A percentile compares a stretch with the other conserved stretches of the same genome.
These are phyloP conservation scores for Lophius americanus DNA, from an alignment of 2,797 vertebrate species.

Conservation along the genomic window DNA sequence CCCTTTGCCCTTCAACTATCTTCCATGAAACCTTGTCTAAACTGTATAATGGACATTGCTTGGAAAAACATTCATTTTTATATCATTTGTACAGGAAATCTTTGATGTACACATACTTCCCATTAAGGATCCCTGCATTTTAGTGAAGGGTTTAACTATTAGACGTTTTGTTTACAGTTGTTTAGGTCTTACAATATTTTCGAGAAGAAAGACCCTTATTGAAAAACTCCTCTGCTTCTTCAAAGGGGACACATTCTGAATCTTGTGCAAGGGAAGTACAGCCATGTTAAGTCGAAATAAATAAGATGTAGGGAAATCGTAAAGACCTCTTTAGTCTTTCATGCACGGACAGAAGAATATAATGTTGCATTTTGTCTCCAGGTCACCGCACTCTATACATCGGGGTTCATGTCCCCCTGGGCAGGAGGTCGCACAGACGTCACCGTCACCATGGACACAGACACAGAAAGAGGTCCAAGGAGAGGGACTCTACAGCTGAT, in stretches of 20 bases:
- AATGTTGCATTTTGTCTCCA: conserved; percentile 13
- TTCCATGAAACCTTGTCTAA: too few species aligned
- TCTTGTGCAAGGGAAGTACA: background rate
- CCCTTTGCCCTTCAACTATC: too few species aligned
- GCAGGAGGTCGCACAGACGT: conserved; percentile 92
- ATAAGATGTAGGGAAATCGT: background rate
- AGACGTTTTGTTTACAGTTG: too few species aligned
- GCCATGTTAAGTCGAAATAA: background rate
- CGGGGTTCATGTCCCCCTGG: conserved; percentile 95
- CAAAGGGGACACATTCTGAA: background rate
- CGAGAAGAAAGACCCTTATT: too few species aligned
- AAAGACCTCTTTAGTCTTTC: background rate
- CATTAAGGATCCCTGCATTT: background rate
- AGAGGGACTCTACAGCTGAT: conserved; percentile 91
- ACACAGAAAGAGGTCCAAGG: conserved; percentile 95
- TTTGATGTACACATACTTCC: background rate
- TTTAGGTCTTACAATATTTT: too few species aligned
- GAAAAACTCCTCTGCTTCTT: background rate
- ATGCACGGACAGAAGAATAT: background rate
- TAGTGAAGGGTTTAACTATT: background rate
- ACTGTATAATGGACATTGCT: too few species aligned
- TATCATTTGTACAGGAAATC: too few species aligned
- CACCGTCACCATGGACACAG: conserved; percentile 96
- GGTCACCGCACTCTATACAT: conserved; percentile 98
- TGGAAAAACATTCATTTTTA: too few species aligned